phyloP scores from a whole-genome alignment of 2,797 vertebrate species.

The Acropternis orthonyx region DNA sequence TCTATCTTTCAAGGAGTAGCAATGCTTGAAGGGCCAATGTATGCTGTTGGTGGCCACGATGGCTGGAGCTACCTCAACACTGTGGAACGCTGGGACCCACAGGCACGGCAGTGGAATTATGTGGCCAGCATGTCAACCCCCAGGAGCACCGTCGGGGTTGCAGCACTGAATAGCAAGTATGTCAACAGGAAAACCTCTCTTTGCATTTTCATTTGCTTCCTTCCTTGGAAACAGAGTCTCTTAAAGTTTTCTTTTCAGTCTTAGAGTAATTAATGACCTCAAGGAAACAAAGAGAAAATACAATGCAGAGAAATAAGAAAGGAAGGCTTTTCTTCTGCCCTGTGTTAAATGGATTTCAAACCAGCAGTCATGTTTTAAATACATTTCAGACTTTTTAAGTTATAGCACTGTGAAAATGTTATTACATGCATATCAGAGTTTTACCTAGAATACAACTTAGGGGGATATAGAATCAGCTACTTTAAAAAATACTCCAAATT shows the following conservation, averaged over 20 bases:
- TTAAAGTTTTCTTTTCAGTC: neutral
- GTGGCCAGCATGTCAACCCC: constrained; percentile 98
- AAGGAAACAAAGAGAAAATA: neutral
- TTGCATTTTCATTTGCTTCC: neutral
- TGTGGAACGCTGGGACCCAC: constrained; percentile 96
- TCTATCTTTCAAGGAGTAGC: constrained; percentile 81
- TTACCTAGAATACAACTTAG: neutral
- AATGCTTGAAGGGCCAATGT: constrained; percentile 98
- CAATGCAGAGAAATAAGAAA: neutral
- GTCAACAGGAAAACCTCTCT: constrained; percentile 56
- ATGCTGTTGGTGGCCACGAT: constrained; percentile 95
- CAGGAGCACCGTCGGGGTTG: constrained; percentile 93
- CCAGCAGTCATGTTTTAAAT: neutral
- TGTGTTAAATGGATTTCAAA: neutral
- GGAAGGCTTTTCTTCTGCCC: neutral
- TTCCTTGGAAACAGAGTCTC: neutral
- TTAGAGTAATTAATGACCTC: neutral
- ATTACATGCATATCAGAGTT: neutral
- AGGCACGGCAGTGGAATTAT: constrained; percentile 97
- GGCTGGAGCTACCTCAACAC: constrained; percentile 99
- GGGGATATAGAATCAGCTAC: neutral
- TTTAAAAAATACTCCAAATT: neutral
- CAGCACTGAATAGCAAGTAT: constrained; percentile 94
- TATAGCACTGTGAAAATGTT: neutral
- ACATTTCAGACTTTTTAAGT: neutral